Conservation (phyloP, 2,797 vertebrate species). For the Channa striata region DNA sequence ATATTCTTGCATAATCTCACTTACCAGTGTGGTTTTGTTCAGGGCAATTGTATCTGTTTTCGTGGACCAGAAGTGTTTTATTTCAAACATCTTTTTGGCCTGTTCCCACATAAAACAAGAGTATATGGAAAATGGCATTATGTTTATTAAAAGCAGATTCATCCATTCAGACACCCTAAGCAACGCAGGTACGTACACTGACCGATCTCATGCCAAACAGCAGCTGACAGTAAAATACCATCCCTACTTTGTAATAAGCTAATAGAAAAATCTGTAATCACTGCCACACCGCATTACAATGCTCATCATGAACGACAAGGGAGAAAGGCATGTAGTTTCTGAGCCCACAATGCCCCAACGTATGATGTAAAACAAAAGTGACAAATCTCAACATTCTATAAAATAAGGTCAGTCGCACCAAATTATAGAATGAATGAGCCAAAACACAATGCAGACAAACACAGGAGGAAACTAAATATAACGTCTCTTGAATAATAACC, state of each 20-base stretch:
- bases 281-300: conserved; percentile 68
- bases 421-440: conserved; percentile 57
- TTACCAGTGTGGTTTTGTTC: not conserved
- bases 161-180: conserved; percentile 76
- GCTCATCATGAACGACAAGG: conserved; percentile 58
- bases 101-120: conserved; percentile 35
- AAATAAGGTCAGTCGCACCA: conserved; percentile 30
- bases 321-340: conserved; percentile 65
- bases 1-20: not conserved
- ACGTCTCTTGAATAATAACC: conserved; percentile 43
- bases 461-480: conserved; percentile 39
- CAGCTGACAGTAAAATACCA: conserved; percentile 63
- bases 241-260: conserved; percentile 55
- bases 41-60: conserved; percentile 3
- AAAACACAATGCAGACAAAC: conserved; percentile 43
- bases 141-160: conserved; percentile 85
- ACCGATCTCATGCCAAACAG: conserved; percentile 78
- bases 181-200: conserved; percentile 62
- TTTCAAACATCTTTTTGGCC: not conserved
- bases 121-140: conserved; percentile 74
- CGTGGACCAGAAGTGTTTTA: not conserved
- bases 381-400: conserved; percentile 29
- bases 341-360: conserved; percentile 59
- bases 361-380: conserved; percentile 44
- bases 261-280: conserved; percentile 71